Base-by-base conservation (phyloP, 2,797 vertebrate genomes). In the Crocodylus rhombifer region DNA sequence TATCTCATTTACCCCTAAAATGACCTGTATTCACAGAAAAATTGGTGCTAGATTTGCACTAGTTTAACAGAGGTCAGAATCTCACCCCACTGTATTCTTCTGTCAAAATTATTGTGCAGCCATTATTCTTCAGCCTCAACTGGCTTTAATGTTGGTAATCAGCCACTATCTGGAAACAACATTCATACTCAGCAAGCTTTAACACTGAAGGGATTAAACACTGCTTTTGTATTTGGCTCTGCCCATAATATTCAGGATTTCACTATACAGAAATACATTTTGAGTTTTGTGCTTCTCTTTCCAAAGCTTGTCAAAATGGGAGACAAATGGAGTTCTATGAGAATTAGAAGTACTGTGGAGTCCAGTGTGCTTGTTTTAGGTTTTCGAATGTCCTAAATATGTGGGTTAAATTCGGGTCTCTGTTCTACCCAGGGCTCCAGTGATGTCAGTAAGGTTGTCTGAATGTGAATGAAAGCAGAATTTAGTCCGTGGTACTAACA, bases 81-180 rank as follows among this genome's bases (percentile, higher is more conserved):
- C 84, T 61, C 86, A 86, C 93, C 86, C 79, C 36, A 12, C 5
- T 36, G 60, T 21, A 1, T 77, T 84, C 84, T 77, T 94, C 95
- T 89, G 88, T 88, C 91, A 77, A 86, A 55, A 64, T 28, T 78
- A 64, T 58, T 82, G 79, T 65, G 79, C 78, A 67, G 75, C 63
- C 10, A 13, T 94, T 92, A 42, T 85, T 90, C 77, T 82, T 88
- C 89, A 91, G 79, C 88, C 60, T 82, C 65, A 28, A 10, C 75
- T 88, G 82, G 82, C 83, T n/a, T 65, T 83, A 14, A n/a, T 14
- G 26, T 36, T 55, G 88, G 75, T 42, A 64, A 73, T 93, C 86
- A 86, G 64, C 82, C 57, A 1, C 77, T 82, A 77, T 93, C 93
- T 77, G 75, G 21, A 83, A 92, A 56, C 51, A 62, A 2, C 12